A percentile compares a stretch with the other conserved stretches of the same genome.
These are phyloP conservation scores for Shargacucullia verbasci DNA, from an alignment of 2,888 invertebrate species.

Conservation along the genomic window DNA sequence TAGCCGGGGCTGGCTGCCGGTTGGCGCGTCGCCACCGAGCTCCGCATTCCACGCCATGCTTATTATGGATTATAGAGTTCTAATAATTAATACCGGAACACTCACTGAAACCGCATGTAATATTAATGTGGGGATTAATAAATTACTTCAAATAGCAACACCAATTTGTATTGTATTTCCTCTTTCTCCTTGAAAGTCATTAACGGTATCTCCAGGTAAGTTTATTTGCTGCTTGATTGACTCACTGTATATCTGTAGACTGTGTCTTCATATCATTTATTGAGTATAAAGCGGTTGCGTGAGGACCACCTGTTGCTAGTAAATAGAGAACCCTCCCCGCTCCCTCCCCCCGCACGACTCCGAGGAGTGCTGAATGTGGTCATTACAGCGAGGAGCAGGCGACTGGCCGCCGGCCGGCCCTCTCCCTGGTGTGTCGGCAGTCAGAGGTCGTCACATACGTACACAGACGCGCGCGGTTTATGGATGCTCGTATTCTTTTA, in stretches of 20 bases:
- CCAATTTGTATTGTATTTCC: too few relatives aligned
- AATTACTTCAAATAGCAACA: too few relatives aligned
- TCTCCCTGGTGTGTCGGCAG: constrained; percentile 20
- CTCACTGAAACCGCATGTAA: too few relatives aligned
- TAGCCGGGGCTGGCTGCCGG: too few relatives aligned
- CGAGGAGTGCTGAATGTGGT: background rate
- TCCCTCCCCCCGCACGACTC: background rate
- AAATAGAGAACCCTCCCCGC: background rate
- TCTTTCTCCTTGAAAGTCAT: too few relatives aligned
- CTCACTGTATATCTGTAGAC: constrained; percentile 15
- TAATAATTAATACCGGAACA: too few relatives aligned
- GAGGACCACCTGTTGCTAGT: constrained; percentile 46
- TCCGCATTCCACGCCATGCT: too few relatives aligned
- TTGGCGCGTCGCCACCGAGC: too few relatives aligned
- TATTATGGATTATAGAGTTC: too few relatives aligned
- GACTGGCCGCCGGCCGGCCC: background rate
- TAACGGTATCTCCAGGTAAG: too few relatives aligned
- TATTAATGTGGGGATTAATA: too few relatives aligned
- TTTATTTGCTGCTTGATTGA: background rate
- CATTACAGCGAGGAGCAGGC: background rate
- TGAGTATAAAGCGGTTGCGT: constrained; percentile 7
- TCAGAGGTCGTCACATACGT: constrained; percentile 19
- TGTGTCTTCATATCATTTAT: background rate
- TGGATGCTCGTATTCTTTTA: constrained; percentile 12
- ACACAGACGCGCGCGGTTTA: constrained; percentile 6